Percentiles rank a stretch among this genome's conserved stretches.
phyloP scores from a whole-genome alignment of 2,797 vertebrate species.

The Rhinophrynus dorsalis region DNA sequence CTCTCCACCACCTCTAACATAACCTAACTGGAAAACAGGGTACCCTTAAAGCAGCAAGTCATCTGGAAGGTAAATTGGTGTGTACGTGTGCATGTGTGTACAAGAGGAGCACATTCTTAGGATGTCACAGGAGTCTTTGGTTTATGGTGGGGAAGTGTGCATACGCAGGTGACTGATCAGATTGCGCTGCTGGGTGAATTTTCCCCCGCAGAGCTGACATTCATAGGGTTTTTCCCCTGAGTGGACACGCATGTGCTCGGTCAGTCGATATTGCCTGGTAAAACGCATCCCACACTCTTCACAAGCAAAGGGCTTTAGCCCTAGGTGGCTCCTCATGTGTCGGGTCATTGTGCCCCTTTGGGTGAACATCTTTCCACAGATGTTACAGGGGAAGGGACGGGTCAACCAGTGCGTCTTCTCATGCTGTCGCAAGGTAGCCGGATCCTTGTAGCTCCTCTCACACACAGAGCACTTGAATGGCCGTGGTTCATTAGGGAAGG shows the following conservation, averaged over 20 bases:
- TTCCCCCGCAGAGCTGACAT: conserved; percentile 97
- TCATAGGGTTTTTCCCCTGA: conserved; percentile 98
- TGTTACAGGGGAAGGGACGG: conserved; percentile 95
- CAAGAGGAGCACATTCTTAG: conserved; percentile 48
- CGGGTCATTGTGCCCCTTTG: conserved; percentile 98
- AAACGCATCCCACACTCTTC: conserved; percentile 99
- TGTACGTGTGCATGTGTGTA: conserved; percentile 59
- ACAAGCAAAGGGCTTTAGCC: conserved; percentile 96
- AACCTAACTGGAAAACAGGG: conserved; percentile 61
- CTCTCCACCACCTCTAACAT: conserved; percentile 48
- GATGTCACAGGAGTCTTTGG: conserved; percentile 85
- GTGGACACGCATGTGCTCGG: conserved; percentile 99
- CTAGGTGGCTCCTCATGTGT: conserved; percentile 98
- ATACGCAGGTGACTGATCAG: conserved; percentile 99
- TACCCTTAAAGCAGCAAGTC: conserved; percentile 67
- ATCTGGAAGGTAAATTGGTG: conserved; percentile 67
- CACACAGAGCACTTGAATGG: conserved; percentile 94
- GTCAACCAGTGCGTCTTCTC: conserved; percentile 99
- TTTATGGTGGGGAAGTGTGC: conserved; percentile 97
- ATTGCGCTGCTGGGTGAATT: conserved; percentile 99
- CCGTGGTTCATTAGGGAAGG: conserved; percentile 74
- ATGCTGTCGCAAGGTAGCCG: conserved; percentile 91
- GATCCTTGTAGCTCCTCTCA: conserved; percentile 97
- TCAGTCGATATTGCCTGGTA: conserved; percentile 98
- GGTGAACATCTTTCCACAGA: conserved; percentile 99